phyloP scores from a whole-genome alignment of 2,797 vertebrate genomes.

The Etheostoma perlongum region DNA sequence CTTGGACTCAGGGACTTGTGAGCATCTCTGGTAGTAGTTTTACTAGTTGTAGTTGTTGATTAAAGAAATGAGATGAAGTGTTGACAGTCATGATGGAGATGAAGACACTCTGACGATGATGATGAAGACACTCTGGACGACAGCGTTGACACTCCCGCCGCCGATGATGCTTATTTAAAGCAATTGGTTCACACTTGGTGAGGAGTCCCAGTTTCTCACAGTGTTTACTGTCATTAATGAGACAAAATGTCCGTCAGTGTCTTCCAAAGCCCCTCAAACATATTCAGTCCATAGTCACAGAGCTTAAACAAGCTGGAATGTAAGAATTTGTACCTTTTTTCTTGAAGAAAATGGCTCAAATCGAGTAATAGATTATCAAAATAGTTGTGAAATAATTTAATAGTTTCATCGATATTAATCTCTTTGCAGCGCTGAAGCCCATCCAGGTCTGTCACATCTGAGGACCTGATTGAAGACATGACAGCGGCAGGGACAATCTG shows the following conservation, averaged over 20 bases:
- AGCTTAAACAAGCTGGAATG: too few relatives aligned
- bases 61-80: too few relatives aligned
- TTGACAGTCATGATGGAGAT: constrained; percentile 4
- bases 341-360: too few relatives aligned
- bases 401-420: too few relatives aligned
- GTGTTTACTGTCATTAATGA: neutral
- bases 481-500: constrained; percentile 49
- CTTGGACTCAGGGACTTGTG: too few relatives aligned
- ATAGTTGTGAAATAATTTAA: too few relatives aligned
- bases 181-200: constrained; percentile 54
- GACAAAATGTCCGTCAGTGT: too few relatives aligned
- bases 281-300: too few relatives aligned
- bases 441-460: constrained; percentile 3
- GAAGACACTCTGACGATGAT: neutral
- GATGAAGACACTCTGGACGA: constrained; percentile 1
- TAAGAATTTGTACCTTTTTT: too few relatives aligned
- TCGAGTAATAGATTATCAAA: too few relatives aligned
- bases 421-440: too few relatives aligned
- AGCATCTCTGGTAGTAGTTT: neutral
- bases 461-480: constrained; percentile 43
- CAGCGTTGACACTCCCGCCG: neutral
- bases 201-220: constrained; percentile 25
- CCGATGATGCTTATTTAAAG: constrained; percentile 48
- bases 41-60: neutral
- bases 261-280: too few relatives aligned